Conservation (phyloP, 2,797 vertebrate genomes). For the Nasua narica region DNA sequence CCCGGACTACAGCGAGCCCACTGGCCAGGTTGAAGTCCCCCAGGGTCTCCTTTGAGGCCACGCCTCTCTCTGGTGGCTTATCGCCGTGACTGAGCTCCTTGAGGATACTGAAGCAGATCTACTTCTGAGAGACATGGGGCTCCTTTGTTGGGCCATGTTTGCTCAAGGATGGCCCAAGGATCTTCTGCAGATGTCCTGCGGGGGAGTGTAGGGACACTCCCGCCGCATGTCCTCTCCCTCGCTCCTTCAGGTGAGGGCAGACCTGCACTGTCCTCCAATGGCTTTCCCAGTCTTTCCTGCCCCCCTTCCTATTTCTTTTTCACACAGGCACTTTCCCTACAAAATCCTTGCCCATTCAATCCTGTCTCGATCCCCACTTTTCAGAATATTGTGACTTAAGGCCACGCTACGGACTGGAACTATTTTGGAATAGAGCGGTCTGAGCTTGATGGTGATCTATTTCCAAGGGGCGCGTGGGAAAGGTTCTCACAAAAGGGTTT, state of each 20-base stretch:
- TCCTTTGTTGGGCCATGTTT: too few relatives aligned
- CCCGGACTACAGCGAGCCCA: neutral
- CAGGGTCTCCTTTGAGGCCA: neutral
- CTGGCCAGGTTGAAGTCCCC: too few relatives aligned
- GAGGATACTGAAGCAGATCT: neutral
- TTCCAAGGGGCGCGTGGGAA: neutral
- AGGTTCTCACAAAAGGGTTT: neutral
- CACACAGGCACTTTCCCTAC: neutral
- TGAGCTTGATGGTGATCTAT: neutral
- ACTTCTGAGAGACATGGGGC: neutral
- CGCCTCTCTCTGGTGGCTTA: too few relatives aligned
- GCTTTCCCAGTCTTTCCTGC: neutral
- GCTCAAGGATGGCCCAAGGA: neutral
- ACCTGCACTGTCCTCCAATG: neutral
- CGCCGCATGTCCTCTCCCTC: neutral
- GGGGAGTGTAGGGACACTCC: too few relatives aligned
- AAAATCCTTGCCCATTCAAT: neutral
- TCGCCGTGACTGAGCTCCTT: too few relatives aligned
- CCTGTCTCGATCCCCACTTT: neutral
- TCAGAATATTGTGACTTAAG: neutral
- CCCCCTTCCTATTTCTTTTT: neutral
- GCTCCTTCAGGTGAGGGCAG: neutral
- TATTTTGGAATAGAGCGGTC: neutral
- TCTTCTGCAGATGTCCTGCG: neutral
- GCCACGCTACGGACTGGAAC: neutral